Base-by-base conservation (phyloP, 2,113 vertebrate genomes). In the Saimiri boliviensis region DNA sequence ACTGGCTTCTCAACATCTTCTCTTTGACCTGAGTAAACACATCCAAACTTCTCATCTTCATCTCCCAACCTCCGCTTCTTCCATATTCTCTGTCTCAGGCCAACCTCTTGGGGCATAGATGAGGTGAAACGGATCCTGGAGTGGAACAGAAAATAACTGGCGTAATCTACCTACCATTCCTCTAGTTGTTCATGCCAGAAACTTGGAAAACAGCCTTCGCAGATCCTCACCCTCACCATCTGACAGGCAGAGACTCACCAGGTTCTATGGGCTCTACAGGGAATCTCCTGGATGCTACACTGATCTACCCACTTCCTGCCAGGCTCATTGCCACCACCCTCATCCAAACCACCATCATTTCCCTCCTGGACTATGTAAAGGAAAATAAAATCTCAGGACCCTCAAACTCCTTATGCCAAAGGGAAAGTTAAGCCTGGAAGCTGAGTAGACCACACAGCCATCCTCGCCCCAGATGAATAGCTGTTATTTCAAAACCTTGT, bases 201-300 rank as follows among this genome's bases (percentile, higher is more conserved):
- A n/a, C 37, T 40, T 76, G 42, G 73, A 49, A 84, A 89, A 47
- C 40, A 42, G 37, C 52, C 47, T 68, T 27, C 4, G 1, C 6
- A 73, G 54, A 40, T 7, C 17, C 40, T 7, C 30, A 47, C 14
- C 80, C 47, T 10, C 13, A 30, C 12, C 58, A 30, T 13, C 4
- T 10, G 12, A 60, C 11, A 20, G n/a, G 21, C 60, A 32, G 40
- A 10, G 8, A 25, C 32, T 40, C 52, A 19, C 12, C 35, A 40
- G 6, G 1, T 21, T 30, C 25, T n/a, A 2, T 5, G 27, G 10
- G 16, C 1, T 30, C 45, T 20, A 25, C n/a, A n/a, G n/a, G n/a
- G n/a, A n/a, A n/a, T 10, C 10, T 54, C 30, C 9, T 27, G 2
- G 16, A 21, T 3, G 47, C 30, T 23, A 7, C 40, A 17, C 23